Evolutionary conservation across 2,888 invertebrate genomes (phyloP), one percentile per base, ranked within the genome.

Genomic region (Nomada fucata): DNA sequence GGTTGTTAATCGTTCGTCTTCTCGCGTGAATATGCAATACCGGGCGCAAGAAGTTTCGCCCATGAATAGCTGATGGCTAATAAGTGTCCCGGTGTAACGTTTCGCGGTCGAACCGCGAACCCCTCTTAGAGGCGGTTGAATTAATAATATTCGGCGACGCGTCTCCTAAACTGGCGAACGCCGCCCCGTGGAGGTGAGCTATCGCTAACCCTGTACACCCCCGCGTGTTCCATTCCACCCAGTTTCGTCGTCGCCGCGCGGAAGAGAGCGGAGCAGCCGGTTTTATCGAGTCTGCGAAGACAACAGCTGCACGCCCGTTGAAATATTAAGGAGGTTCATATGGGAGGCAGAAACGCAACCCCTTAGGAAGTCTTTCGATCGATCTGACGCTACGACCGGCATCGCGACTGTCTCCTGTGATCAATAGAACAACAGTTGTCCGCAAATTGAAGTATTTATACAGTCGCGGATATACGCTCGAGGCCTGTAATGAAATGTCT

Each of bases 261-360:
- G 44, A 64, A 80, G 63, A 73, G 82, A 85, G 68, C 53, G 13
- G 60, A 69, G 68, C 63, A 42, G 36, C 55, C 63, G 75, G 73
- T 86, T 86, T 87, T 87, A 86, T 83, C 86, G 84, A 89, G 89
- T 89, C 89, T 87, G 90, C 89, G 91, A 90, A 91, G 88, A 90
- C 90, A 90, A 91, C 91, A 91, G 91, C 91, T 91, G 91, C 86
- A 81, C 81, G 86, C 61, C 74, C 76, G 77, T 65, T 91, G 81
- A 90, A 91, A 90, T 91, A 91, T 91, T 91, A 80, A 91, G 80
- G 74, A 83, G 88, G 60, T 79, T 71, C 80, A 68, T 78, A 82
- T 61, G 80, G 82, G 82, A 76, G 80, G 70, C 74, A 79, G 84
- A 57, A 74, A 69, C 10, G 20, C 81, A 84, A 86, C 84, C 86